Evolutionary conservation across 2,797 vertebrate genomes (phyloP), one percentile per base, ranked within the genome.

Genomic region (Gila robusta): DNA sequence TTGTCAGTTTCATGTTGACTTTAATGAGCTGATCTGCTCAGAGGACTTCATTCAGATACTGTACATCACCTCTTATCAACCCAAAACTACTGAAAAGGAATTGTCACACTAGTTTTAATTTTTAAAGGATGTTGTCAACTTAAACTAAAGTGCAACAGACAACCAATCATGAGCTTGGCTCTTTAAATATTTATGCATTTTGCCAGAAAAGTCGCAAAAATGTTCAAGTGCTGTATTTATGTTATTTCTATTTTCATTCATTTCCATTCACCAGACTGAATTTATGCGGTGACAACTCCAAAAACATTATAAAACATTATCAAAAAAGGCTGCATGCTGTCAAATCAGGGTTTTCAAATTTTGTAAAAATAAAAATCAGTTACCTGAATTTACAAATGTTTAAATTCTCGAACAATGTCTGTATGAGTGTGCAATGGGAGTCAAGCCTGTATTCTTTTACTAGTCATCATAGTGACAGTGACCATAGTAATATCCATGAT

Each of bases 1-100:
- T 10, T 6, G 12, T 10, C 70, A 47, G 72, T 32, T 74, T 74
- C 44, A 21, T 74, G 44, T 52, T 74, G 72, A 76, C 72, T 76
- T 76, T 19, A 76, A 52, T 52, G 11, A 76, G 17, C 71, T 52
- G 26, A 21, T 52, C 26, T 35, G 72, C 72, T 76, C 44, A 32
- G 47, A 74, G 47, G 47, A 74, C 72, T 49, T 74, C 4, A 73
- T 73, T 73, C 66, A 69, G 32, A 69, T 69, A 9, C 32, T 32
- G 32, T 32, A 32, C 16, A 4, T n/a, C 56, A 26, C 28, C n/a
- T 7, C 6, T 44, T 32, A 47, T 10, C 26, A 49, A 73, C 44
- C 0, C 41, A 17, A 49, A 17, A 73, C 41, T 28, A 49, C n/a
- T 10, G 1, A 47, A 47, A 47, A 4, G 1, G n/a, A 12, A 44